Evolutionary conservation across 2,888 invertebrate genomes (phyloP), one percentile per base, ranked within the genome.

Genomic region (Drosophila cognata): DNA sequence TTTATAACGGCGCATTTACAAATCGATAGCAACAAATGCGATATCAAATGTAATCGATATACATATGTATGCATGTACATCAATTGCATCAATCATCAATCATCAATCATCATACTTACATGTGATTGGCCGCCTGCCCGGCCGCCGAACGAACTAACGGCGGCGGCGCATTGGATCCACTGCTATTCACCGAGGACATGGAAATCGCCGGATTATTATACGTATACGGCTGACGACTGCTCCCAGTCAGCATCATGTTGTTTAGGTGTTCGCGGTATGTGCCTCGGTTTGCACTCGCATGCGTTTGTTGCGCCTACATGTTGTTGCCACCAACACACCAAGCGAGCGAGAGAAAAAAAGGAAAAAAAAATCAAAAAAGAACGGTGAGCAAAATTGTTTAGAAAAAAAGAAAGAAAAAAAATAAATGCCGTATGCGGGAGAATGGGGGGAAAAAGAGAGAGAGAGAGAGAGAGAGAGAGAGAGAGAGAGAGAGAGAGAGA

Each of bases 141-240:
- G 94, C 94, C 52, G 94, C 93, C 6, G 92, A 92, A 90, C 95
- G 93, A 85, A 95, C 95, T 71, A 95, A 93, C 56, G 94, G 95
- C 68, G 95, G 95, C 76, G 95, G 95, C 72, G 94, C 94, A 92
- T 95, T 95, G n/a, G 88, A 90, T 0, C 92, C 92, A 0, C 92
- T 91, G 71, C 91, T 92, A 63, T 91, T 92, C 21, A 92, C 92
- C 51, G 92, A 91, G 66, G 92, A 92, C 92, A 92, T 92, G 41
- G 93, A 92, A 71, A 93, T 92, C 66, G 92, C 91, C 79, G 92
- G 90, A 85, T 92, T 92, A 61, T 92, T 92, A 41, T 91, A 91
- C 50, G 91, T 81, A 74, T 92, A 92, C 8, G 88, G 82, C 58
- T 91, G 92, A 0, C 92, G 91, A 71, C 88, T 89, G 72, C 87